Evolutionary conservation across 2,113 vertebrate species (phyloP).

Genomic region (Falco punctatus): DNA sequence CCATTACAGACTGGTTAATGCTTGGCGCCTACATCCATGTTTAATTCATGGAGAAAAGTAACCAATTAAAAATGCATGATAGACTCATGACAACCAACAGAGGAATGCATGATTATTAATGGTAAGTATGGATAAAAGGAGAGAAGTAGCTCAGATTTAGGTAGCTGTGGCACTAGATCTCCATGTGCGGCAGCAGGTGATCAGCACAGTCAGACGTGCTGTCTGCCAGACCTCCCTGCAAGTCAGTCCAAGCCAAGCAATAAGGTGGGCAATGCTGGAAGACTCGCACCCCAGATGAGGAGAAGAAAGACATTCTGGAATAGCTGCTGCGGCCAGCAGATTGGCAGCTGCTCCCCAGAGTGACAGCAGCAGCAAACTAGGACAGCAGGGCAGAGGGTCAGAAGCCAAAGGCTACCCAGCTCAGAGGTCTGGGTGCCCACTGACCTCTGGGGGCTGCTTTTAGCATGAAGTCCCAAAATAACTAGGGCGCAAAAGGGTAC

Average conservation of each 20-base stretch:
- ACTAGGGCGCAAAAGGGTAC: background rate
- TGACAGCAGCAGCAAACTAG: background rate
- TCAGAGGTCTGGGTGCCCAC: background rate
- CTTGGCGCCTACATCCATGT: background rate
- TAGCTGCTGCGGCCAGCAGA: background rate
- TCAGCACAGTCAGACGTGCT: background rate
- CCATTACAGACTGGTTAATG: background rate
- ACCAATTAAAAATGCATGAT: constrained; percentile 49
- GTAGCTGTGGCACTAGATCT: background rate
- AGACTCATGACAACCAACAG: background rate
- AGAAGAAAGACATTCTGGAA: background rate
- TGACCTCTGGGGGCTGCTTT: background rate
- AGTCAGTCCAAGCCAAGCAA: background rate
- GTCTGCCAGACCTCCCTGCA: background rate
- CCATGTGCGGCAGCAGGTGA: background rate
- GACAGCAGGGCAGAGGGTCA: background rate
- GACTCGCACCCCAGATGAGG: fast-evolving
- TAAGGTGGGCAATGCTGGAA: background rate
- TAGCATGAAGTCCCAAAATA: background rate
- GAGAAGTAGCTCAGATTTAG: background rate
- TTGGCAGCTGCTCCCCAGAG: background rate
- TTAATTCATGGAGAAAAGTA: constrained; percentile 48
- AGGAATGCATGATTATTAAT: background rate
- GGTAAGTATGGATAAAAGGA: background rate
- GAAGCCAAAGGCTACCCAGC: background rate